Evolutionary conservation across 2,888 invertebrate species (phyloP).

Genomic region (Masnerella sp.): DNA sequence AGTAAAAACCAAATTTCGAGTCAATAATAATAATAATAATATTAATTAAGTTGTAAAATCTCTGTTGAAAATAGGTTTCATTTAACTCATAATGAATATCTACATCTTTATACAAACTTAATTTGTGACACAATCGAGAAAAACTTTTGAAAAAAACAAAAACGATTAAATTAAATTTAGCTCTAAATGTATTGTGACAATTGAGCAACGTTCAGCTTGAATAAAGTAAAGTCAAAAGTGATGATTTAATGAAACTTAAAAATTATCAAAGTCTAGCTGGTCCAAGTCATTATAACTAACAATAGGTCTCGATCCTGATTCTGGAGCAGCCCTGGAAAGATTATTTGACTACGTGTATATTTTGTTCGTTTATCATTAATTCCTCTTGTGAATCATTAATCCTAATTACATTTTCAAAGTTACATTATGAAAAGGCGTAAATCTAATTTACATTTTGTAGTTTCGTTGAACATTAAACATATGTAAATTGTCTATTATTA

Average conservation of each 20-base stretch:
- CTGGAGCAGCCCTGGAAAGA: constrained; percentile 75
- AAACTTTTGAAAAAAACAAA: not conserved
- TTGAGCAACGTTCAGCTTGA: constrained; percentile 14
- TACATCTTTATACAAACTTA: not conserved
- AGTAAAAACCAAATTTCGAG: constrained; percentile 1
- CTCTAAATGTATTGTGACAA: not conserved
- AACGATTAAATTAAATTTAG: not conserved
- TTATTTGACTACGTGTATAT: constrained; percentile 47
- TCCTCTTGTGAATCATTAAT: not conserved
- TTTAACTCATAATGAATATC: constrained; percentile 8
- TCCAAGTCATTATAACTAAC: constrained; percentile 95
- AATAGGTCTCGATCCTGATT: constrained; percentile 82
- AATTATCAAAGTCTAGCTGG: constrained; percentile 90
- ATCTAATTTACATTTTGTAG: too few relatives aligned
- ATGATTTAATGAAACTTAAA: constrained; percentile 78
- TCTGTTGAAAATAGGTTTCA: constrained; percentile 1
- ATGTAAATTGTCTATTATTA: too few relatives aligned
- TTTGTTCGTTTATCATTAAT: not conserved
- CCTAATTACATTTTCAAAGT: not conserved
- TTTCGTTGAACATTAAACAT: too few relatives aligned
- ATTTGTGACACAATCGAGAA: not conserved
- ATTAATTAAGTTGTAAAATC: not conserved
- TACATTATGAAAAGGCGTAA: not conserved
- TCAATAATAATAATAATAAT: not conserved
- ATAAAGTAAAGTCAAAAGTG: not conserved